Percentiles rank a stretch among this genome's conserved stretches.
phyloP scores from a whole-genome alignment of 64 coral and sea anemone species.

The Pocillopora damicornis region DNA sequence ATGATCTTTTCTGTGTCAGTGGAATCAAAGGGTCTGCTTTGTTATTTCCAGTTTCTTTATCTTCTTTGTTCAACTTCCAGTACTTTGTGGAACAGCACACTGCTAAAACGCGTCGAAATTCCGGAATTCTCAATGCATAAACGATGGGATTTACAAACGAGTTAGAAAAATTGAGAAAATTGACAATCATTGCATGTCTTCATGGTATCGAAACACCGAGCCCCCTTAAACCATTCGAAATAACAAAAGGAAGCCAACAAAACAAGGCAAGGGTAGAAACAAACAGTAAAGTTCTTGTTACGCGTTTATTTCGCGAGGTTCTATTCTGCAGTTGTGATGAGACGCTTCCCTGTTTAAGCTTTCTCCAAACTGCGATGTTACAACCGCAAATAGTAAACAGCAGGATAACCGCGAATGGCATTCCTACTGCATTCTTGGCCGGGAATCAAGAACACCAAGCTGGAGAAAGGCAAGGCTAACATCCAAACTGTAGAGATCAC shows the following conservation, averaged over 20 bases:
- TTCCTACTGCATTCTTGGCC: too few relatives aligned
- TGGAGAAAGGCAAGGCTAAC: background rate
- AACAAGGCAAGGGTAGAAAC: background rate
- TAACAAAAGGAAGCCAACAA: slow-evolving; percentile 3
- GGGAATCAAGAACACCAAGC: background rate
- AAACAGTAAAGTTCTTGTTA: background rate
- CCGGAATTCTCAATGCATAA: background rate
- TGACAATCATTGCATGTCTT: background rate
- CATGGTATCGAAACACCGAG: background rate
- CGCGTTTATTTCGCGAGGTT: background rate
- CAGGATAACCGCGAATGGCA: background rate
- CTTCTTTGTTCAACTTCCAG: too few relatives aligned
- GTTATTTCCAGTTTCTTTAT: too few relatives aligned
- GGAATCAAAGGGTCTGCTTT: too few relatives aligned
- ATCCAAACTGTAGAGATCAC: background rate
- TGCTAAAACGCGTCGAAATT: background rate
- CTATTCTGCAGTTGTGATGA: background rate
- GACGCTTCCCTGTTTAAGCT: background rate
- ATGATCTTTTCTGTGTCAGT: too few relatives aligned
- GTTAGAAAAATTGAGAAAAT: background rate
- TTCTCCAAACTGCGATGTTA: slow-evolving; percentile 23
- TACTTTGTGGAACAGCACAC: background rate
- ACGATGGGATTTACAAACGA: background rate
- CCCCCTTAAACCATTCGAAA: background rate
- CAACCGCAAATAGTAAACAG: background rate